phyloP scores from a whole-genome alignment of 2,888 invertebrate genomes.

The Alsophila aescularia region DNA sequence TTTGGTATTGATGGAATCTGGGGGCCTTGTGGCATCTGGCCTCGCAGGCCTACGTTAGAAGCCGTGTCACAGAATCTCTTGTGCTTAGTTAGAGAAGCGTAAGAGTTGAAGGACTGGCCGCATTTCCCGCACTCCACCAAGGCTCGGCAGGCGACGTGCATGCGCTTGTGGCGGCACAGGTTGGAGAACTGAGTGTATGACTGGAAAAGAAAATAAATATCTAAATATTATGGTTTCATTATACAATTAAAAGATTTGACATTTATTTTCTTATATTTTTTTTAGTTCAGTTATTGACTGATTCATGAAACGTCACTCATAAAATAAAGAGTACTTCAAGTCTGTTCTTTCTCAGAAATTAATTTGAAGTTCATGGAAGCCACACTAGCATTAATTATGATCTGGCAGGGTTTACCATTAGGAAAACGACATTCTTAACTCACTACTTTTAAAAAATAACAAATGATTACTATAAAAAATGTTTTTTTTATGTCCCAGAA shows the following conservation, averaged over 20 bases:
- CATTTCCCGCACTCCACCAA: slow-evolving; percentile 98
- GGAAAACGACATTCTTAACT: too few species aligned
- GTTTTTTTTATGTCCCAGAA: too few species aligned
- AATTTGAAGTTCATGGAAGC: too few species aligned
- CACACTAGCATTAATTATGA: too few species aligned
- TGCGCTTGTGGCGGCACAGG: slow-evolving; percentile 99
- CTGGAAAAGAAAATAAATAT: slow-evolving; percentile 71
- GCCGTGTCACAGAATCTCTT: slow-evolving; percentile 97
- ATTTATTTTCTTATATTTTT: too few species aligned
- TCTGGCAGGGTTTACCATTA: too few species aligned
- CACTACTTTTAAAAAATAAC: too few species aligned
- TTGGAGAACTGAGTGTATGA: slow-evolving; percentile 99
- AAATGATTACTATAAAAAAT: too few species aligned
- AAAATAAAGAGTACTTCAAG: too few species aligned
- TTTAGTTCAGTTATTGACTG: too few species aligned
- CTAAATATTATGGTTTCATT: not conserved
- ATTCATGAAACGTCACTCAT: too few species aligned
- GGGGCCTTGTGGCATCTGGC: slow-evolving; percentile 71
- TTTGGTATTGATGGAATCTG: slow-evolving; percentile 72
- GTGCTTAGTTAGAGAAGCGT: slow-evolving; percentile 96
- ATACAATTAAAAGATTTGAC: not conserved
- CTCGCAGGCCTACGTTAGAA: slow-evolving; percentile 71
- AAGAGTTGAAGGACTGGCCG: slow-evolving; percentile 95
- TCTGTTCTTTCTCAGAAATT: too few species aligned
- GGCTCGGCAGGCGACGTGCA: slow-evolving; percentile 98